Base-by-base conservation (phyloP, 2,797 vertebrate genomes). In the Epinephelus coioides region DNA sequence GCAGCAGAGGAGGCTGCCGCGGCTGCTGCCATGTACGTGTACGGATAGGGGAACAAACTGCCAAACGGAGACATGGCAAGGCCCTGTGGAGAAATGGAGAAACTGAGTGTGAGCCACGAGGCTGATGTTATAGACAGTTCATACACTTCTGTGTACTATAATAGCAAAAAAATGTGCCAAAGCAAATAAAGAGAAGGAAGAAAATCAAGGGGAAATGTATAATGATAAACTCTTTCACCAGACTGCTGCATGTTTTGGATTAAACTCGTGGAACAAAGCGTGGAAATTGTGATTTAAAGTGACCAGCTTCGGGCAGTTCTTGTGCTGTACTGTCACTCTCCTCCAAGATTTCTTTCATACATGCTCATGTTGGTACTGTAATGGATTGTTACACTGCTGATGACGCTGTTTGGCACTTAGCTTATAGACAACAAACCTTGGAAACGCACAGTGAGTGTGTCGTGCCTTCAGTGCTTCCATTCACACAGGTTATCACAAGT, bases 1-100 rank as follows among this genome's bases (percentile, higher is more conserved):
- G 96, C 96, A 0, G 97, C 96, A 0, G 97, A 96, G 4, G 97
- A 97, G 67, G 98, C 97, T 0, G 97, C 97, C 0, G 97, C 97
- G 0, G 98, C 97, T 0, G 97, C 97, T 0, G 98, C 98, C 98
- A 99, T 99, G 91, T 99, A 99, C 2, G 97, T 99, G 94, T 99
- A 99, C 0, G 98, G 98, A 3, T 99, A 99, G 0, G 98, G 97
- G 81, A 99, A 99, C 64, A 99, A 93, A 79, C 97, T 96, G 54
- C 98, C 97, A 57, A 99, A 98, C 0, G 97, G 98, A 77, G 98
- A 98, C 97, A 99, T 98, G 78, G 98, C 97, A 81, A 99, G 89
- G 81, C 98, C 97, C 98, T 99, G 95, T 2, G 89, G 82, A 68
- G 77, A 21, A 46, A 85, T 1, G 12, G 50, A 83, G 56, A 89